Percentiles rank a stretch among this genome's conserved stretches.
phyloP scores from a whole-genome alignment of 2,888 invertebrate genomes.

The Watsonalla binaria region DNA sequence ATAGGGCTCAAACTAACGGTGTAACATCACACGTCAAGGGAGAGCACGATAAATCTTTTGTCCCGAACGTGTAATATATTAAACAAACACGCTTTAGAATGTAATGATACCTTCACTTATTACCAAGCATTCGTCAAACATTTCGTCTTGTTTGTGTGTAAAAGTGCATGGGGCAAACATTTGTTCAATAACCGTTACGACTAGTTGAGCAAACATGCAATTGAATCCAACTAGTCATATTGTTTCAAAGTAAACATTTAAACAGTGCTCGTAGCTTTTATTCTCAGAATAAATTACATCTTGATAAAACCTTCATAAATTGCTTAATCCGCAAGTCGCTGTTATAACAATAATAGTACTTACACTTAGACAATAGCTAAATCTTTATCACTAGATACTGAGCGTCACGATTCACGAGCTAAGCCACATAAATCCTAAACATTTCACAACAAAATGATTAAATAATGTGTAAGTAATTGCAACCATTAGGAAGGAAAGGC shows the following conservation, averaged over 20 bases:
- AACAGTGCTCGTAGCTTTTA: not conserved
- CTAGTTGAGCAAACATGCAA: not conserved
- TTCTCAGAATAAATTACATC: not conserved
- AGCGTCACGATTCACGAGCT: constrained; percentile 42
- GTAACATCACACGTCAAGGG: constrained; percentile 52
- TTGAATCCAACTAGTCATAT: not conserved
- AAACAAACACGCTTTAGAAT: constrained; percentile 16
- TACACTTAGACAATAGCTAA: constrained; percentile 17
- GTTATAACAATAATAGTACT: constrained; percentile 9
- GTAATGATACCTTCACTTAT: constrained; percentile 4
- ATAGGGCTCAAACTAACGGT: constrained; percentile 42
- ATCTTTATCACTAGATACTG: constrained; percentile 25
- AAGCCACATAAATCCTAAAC: constrained; percentile 32
- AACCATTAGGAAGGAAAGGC: constrained; percentile 49
- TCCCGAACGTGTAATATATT: constrained; percentile 47
- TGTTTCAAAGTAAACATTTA: not conserved
- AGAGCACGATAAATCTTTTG: constrained; percentile 63
- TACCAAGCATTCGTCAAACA: constrained; percentile 2
- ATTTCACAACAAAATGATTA: constrained; percentile 51
- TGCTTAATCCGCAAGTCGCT: constrained; percentile 2
- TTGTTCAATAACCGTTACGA: not conserved
- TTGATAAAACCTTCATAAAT: not conserved
- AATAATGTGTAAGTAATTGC: constrained; percentile 55
- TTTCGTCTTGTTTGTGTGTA: not conserved
- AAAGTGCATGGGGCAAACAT: constrained; percentile 1